Evolutionary conservation across 1,140 invertebrate genomes (phyloP), one percentile per base, ranked within the genome.

Genomic region (Stegodyphus mimosarum): DNA sequence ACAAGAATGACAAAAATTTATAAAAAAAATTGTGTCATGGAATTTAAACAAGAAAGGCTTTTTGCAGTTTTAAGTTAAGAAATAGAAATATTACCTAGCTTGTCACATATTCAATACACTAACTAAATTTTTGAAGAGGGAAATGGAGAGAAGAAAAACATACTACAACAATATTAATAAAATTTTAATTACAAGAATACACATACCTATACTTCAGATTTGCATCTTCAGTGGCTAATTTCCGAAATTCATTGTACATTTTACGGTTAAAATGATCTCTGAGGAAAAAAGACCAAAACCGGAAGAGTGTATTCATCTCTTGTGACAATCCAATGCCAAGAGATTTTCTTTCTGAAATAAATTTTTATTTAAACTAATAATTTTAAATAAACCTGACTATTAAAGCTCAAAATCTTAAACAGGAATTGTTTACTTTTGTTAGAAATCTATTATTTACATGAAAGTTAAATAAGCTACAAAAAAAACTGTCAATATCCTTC

Each of bases 261-360:
- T 95, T 98, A 88, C 95, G 94, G 92, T 99, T 99, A 91, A 99
- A 99, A 91, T 99, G 98, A 90, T 99, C 97, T 76, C 98, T 92
- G 67, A 99, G 92, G 92, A 99, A 99, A 93, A 99, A 99, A 48
- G 98, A 99, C 98, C 98, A 99, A 92, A 99, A 99, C 84, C 98
- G 93, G 92, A 97, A 99, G 2, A 99, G 92, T 0, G 97, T 99
- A 90, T 99, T 98, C 97, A 99, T 99, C 90, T 98, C 97, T 89
- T 96, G 95, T 13, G 96, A 97, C 88, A 96, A 95, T 0, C 98
- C 98, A 89, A 95, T 95, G 72, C 98, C 98, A 69, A 97, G 92
- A 90, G 95, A 94, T 90, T 96, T 96, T 80, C 98, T 94, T 90
- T 97, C 96, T 96, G 89, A 66, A 92, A 66, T 52, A n/a, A 69